Evolutionary conservation across 2,888 invertebrate species (phyloP).

Genomic region (Electrophaes corylata): DNA sequence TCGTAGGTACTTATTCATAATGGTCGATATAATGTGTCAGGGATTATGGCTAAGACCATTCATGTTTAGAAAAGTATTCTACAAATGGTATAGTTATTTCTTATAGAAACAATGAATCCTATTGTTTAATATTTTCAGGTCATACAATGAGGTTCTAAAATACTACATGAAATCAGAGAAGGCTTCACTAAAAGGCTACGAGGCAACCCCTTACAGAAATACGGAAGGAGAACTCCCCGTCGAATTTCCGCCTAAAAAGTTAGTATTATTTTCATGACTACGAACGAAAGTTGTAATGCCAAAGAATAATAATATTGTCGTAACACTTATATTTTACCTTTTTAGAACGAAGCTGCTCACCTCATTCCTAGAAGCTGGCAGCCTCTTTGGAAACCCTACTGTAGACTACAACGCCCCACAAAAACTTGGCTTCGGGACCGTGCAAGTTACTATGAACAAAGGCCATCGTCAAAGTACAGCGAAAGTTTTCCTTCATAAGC

Average conservation of each 20-base stretch:
- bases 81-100: no score
- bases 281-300: not conserved
- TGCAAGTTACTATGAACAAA: conserved; percentile 84
- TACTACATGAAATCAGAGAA: conserved; percentile 86
- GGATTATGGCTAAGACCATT: no score
- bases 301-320: not conserved
- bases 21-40: no score
- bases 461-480: conserved; percentile 88
- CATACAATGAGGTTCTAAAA: conserved; percentile 84
- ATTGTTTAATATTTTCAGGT: conserved; percentile 65
- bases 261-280: conserved; percentile 18
- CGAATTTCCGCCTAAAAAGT: conserved; percentile 84
- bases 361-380: conserved; percentile 86
- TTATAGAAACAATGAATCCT: no score
- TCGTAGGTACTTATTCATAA: no score
- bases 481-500: conserved; percentile 85
- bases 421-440: conserved; percentile 86
- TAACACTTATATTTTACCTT: conserved; percentile 23
- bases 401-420: conserved; percentile 88
- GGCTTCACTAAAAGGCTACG: conserved; percentile 73
- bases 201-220: conserved; percentile 82
- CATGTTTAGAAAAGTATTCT: no score
- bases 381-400: conserved; percentile 86
- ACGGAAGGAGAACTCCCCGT: conserved; percentile 85
- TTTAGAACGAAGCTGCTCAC: conserved; percentile 68